Evolutionary conservation across 2,113 vertebrate species (phyloP).

Genomic region (human (Homo sapiens)): DNA sequence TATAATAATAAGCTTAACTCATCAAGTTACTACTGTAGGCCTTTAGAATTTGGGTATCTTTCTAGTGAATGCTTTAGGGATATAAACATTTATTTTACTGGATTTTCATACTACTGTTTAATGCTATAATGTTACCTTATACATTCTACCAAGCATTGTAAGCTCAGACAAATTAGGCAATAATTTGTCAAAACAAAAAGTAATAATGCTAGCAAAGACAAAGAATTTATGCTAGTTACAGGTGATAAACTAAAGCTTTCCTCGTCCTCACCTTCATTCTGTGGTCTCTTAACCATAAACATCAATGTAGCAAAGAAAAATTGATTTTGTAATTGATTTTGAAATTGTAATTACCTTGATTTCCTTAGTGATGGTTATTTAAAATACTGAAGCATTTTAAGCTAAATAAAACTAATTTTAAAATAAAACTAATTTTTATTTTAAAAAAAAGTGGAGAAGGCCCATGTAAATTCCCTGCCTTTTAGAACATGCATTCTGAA

Average conservation of each 20-base stretch:
- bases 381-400: constrained; percentile 48
- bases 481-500: constrained; percentile 27
- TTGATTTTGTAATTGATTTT: constrained; percentile 7
- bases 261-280: background rate
- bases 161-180: background rate
- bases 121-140: background rate
- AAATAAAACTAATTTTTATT: background rate
- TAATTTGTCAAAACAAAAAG: constrained; percentile 41
- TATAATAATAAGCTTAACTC: background rate
- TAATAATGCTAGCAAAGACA: background rate
- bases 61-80: background rate
- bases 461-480: background rate
- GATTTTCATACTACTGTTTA: background rate
- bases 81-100: background rate
- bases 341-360: background rate
- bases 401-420: constrained; percentile 41
- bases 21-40: background rate
- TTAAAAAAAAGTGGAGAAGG: background rate
- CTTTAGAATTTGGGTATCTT: constrained; percentile 34
- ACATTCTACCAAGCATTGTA: background rate
- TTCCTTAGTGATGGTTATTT: constrained; percentile 3
- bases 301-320: background rate
- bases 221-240: background rate
- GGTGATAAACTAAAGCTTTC: background rate
- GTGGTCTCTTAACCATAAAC: background rate